Evolutionary conservation across 2,113 vertebrate species (phyloP).

Genomic region (Chamaea fasciata): DNA sequence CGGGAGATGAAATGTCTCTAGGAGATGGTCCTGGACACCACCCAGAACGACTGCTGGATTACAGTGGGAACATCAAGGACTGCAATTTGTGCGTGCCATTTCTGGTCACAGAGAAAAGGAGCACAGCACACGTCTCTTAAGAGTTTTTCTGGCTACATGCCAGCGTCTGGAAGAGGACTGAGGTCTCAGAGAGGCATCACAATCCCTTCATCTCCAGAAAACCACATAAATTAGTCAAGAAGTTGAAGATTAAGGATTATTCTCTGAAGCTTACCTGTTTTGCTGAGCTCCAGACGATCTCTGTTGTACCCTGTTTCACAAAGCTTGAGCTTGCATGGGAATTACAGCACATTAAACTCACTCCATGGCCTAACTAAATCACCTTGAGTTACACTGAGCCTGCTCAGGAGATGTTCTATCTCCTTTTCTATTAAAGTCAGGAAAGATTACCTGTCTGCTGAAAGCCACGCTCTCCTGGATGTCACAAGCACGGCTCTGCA

Average conservation of each 20-base stretch:
- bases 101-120: background rate
- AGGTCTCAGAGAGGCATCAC: background rate
- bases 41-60: background rate
- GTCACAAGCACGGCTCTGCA: background rate
- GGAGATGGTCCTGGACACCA: background rate
- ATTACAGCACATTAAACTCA: background rate
- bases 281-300: background rate
- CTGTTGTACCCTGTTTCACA: background rate
- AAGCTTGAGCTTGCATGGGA: background rate
- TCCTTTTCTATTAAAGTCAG: background rate
- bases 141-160: background rate
- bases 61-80: background rate
- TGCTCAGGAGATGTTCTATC: background rate
- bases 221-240: background rate
- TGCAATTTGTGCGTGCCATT: background rate
- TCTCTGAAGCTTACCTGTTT: background rate
- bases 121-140: accelerated
- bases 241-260: background rate
- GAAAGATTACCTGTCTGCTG: background rate
- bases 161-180: background rate
- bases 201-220: background rate
- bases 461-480: background rate
- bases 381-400: background rate
- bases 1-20: background rate
- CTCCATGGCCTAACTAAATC: background rate